Conservation (phyloP, 2,888 invertebrate species). For the Drosophila kambysellisi region DNA sequence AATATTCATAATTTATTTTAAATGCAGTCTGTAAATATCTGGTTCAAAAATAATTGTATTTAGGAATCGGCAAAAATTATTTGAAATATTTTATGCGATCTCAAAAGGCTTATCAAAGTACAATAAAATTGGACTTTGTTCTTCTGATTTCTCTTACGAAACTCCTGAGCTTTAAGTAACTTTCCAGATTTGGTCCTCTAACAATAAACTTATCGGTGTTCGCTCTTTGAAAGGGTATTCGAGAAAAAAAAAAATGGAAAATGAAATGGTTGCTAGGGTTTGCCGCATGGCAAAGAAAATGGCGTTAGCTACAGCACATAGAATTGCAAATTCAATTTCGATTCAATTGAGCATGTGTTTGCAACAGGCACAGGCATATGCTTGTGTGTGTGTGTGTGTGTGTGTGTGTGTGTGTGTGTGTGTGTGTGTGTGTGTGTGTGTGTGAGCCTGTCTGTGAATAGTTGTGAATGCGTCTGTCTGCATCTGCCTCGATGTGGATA, state of each 20-base stretch:
- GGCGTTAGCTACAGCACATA: slow-evolving; percentile 73
- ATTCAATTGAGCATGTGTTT: slow-evolving; percentile 80
- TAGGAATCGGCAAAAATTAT: background rate
- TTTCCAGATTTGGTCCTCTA: background rate
- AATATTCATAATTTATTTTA: background rate
- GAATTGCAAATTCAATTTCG: slow-evolving; percentile 81
- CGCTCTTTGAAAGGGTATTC: slow-evolving; percentile 24
- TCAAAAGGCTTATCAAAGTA: background rate
- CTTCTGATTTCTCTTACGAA: background rate
- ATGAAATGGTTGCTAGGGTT: slow-evolving; percentile 37
- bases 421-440: slow-evolving; percentile 4
- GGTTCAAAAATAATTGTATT: background rate
- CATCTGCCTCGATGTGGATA: slow-evolving; percentile 26
- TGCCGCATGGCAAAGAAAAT: slow-evolving; percentile 69
- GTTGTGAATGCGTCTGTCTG: slow-evolving; percentile 22
- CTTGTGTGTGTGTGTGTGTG: slow-evolving; percentile 19
- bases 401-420: slow-evolving; percentile 5
- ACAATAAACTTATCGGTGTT: background rate
- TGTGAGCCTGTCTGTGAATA: slow-evolving; percentile 20
- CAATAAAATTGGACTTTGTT: background rate
- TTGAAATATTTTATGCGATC: background rate
- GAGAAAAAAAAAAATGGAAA: slow-evolving; percentile 8
- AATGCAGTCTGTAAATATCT: background rate
- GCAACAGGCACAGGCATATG: slow-evolving; percentile 68
- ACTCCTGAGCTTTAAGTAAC: background rate